Evolutionary conservation across 2,797 vertebrate genomes (phyloP).

Genomic region (Mycteria americana): DNA sequence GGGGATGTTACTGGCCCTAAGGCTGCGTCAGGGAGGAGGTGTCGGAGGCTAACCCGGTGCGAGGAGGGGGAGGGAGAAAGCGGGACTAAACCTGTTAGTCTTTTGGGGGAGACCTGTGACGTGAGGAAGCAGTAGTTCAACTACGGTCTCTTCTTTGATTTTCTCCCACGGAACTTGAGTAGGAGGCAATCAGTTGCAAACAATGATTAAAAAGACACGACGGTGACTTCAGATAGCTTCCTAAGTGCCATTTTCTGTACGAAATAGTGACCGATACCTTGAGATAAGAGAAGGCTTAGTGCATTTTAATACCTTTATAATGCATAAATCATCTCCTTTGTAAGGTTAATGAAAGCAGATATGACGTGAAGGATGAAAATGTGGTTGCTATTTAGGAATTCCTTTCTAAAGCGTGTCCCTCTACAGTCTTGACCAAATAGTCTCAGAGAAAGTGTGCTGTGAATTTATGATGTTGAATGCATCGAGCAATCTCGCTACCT

Average conservation of each 20-base stretch:
- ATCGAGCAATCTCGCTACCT: background rate
- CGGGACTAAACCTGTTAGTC: background rate
- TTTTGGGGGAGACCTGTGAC: background rate
- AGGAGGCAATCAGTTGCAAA: background rate
- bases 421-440: background rate
- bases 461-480: background rate
- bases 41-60: background rate
- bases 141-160: background rate
- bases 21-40: rapidly evolving
- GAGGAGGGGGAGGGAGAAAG: background rate
- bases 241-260: slow-evolving; percentile 9
- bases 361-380: background rate
- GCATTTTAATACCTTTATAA: slow-evolving; percentile 32
- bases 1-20: too few species aligned
- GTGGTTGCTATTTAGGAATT: background rate
- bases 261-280: slow-evolving; percentile 7
- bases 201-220: background rate
- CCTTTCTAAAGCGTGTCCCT: background rate
- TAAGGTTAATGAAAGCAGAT: background rate
- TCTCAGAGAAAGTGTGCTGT: background rate
- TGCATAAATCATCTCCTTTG: slow-evolving; percentile 35
- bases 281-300: background rate
- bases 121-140: background rate
- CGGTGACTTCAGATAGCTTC: background rate
- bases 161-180: background rate